phyloP scores from a whole-genome alignment of 2,888 invertebrate genomes.

The Rhagium mordax region DNA sequence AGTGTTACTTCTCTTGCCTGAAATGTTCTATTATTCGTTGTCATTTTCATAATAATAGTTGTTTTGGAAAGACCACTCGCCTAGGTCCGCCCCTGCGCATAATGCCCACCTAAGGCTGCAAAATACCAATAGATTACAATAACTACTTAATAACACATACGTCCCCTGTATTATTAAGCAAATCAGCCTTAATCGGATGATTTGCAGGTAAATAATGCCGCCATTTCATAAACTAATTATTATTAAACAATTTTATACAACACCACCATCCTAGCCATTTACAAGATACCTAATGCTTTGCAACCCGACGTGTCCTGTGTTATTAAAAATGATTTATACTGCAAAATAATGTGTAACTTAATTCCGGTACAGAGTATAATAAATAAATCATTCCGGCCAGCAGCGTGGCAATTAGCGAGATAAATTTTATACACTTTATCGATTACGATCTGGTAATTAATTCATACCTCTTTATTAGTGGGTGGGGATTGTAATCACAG shows the following conservation, averaged over 20 bases:
- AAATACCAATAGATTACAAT: conserved; percentile 17
- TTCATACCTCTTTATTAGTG: conserved; percentile 26
- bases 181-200: conserved; percentile 12
- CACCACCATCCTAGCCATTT: conserved; percentile 4
- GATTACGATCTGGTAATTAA: conserved; percentile 25
- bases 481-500: conserved; percentile 24
- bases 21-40: no score
- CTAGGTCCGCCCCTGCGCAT: not conserved
- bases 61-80: no score
- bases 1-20: no score
- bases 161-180: conserved; percentile 7
- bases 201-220: conserved; percentile 23
- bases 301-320: conserved; percentile 7
- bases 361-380: conserved; percentile 36
- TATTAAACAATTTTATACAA: not conserved
- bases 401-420: conserved; percentile 30
- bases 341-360: conserved; percentile 39
- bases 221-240: conserved; percentile 21
- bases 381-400: conserved; percentile 38
- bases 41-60: no score
- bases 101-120: not conserved
- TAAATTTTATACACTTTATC: conserved; percentile 29
- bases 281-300: conserved; percentile 6
- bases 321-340: conserved; percentile 43
- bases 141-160: conserved; percentile 9